Base-by-base conservation (phyloP, 2,888 invertebrate species). In the Phortica magna region DNA sequence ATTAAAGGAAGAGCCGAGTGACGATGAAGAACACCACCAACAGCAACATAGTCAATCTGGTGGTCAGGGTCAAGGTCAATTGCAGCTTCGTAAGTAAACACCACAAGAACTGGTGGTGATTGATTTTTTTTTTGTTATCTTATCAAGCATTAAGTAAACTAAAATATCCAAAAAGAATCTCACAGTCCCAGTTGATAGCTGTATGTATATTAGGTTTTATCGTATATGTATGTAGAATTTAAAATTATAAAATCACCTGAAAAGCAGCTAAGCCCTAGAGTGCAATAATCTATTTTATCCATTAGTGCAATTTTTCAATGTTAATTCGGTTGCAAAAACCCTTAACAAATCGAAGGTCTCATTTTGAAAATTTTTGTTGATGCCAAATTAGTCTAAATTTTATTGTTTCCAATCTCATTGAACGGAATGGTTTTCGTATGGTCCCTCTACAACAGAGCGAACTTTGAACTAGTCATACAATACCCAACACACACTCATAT, bases 1-100 rank as follows among this genome's bases (percentile, higher is more conserved):
- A 10, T 91, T 94, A 14, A 94, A 94, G 78, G 94, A 94, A 80
- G 94, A 94, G 80, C 94, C 93, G 87, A 94, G 94, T 81, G 94
- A 94, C 81, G 94, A 94, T 77, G 94, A 94, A 53, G 94, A 94
- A 57, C 92, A 90, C 73, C 89, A 89, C 48, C 90, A 89, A 61
- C 85, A 83, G 0, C 79, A 79, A 0, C 83, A 79, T 22, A 80
- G 81, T 42, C 84, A 83, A 43, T 74, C 79, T 19, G 80, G 71
- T 48, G 83, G 83, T 64, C 77, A 76, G 70, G 65, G 73, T 48
- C 57, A 61, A 74, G 84, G 84, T 12, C 85, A 85, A 72, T 76
- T 85, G 73, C 89, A 89, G 79, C 74, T 89, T 74, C 88, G 89
- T 79, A 88, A 88, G 81, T 88, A 88, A 81, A 79, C 31, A 42